Conservation (phyloP, 2,888 invertebrate species). For the Protonemura montana region DNA sequence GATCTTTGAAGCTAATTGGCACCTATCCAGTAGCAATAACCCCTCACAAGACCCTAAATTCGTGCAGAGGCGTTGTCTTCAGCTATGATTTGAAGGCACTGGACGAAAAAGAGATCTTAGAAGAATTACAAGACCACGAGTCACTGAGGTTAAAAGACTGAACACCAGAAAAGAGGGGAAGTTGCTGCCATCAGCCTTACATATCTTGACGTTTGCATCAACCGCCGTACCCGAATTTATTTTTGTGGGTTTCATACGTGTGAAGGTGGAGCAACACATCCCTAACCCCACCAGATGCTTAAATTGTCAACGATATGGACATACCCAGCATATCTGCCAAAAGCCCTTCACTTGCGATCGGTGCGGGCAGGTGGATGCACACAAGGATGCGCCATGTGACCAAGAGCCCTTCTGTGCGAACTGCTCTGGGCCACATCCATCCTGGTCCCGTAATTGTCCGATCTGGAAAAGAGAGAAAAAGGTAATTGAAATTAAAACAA, state of each 20-base stretch:
- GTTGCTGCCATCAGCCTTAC: not conserved
- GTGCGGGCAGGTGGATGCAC: not conserved
- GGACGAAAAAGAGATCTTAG: not conserved
- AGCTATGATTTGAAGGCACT: not conserved
- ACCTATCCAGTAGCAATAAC: not conserved
- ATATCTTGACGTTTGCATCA: not conserved
- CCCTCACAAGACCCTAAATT: not conserved
- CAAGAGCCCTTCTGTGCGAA: not conserved
- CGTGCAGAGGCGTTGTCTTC: not conserved
- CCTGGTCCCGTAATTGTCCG: conserved; percentile 17
- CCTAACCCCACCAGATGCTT: conserved; percentile 14
- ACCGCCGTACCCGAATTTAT: conserved; percentile 1
- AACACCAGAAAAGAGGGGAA: not conserved
- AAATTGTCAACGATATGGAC: not conserved
- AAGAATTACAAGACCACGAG: not conserved
- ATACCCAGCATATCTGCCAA: not conserved
- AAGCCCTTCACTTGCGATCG: not conserved
- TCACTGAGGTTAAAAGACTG: not conserved
- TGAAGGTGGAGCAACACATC: not conserved
- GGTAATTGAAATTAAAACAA: conserved; percentile 1
- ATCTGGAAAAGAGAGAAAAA: conserved; percentile 20
- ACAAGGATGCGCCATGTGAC: conserved; percentile 1
- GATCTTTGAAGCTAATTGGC: not conserved
- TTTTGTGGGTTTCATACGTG: not conserved
- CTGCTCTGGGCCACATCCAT: conserved; percentile 15